Evolutionary conservation across 2,797 vertebrate species (phyloP).

Genomic region (Capromys pilorides): DNA sequence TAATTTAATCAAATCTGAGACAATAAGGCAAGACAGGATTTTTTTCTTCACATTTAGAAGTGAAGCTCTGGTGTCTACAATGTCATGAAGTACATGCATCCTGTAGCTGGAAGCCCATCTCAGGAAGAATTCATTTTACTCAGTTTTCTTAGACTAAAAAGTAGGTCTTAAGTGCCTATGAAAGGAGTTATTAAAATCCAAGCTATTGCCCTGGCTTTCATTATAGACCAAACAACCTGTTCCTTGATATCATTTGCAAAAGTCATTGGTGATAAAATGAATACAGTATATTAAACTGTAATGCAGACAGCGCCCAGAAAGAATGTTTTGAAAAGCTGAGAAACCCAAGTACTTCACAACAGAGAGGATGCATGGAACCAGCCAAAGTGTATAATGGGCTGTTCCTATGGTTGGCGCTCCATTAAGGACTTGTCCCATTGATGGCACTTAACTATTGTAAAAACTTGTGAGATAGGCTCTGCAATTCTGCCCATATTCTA

Average conservation of each 20-base stretch:
- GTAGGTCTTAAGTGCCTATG: constrained; percentile 1
- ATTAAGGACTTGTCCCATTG: neutral
- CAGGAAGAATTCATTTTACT: neutral
- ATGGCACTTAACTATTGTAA: neutral
- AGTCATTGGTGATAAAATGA: constrained; percentile 52
- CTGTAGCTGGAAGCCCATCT: neutral
- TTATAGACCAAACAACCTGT: constrained; percentile 52
- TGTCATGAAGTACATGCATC: neutral
- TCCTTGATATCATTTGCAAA: constrained; percentile 24
- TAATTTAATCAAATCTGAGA: neutral
- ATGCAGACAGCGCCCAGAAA: neutral
- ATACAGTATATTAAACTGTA: neutral
- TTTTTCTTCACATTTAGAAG: constrained; percentile 42
- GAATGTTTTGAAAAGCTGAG: constrained; percentile 14
- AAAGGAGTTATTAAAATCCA: constrained; percentile 47
- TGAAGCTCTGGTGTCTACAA: constrained; percentile 10
- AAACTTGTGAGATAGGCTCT: neutral
- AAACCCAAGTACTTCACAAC: neutral
- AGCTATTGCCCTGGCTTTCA: neutral
- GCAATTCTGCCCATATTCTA: neutral
- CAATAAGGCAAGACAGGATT: neutral
- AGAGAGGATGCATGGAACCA: neutral
- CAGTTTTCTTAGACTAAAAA: constrained; percentile 25
- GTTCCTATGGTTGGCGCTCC: neutral
- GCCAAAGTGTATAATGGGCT: neutral